These are phyloP conservation scores for Holacanthella duospinosa DNA, from an alignment of 2,888 invertebrate species.

Conservation along the genomic window DNA sequence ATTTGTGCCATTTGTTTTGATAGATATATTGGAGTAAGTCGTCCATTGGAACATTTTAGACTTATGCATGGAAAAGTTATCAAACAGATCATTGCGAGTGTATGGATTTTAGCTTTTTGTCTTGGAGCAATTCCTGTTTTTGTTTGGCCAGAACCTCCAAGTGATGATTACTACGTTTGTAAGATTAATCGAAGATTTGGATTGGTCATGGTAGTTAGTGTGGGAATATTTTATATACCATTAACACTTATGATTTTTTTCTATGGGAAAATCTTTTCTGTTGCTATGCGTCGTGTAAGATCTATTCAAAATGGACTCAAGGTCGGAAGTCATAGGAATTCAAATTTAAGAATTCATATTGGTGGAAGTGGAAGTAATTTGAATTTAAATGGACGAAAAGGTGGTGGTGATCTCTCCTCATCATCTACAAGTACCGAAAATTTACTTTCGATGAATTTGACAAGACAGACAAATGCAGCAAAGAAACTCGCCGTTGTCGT, in stretches of 20 bases:
- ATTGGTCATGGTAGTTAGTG: conserved; percentile 22
- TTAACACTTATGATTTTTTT: conserved; percentile 23
- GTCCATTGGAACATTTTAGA: conserved; percentile 15
- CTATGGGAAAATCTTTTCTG: conserved; percentile 21
- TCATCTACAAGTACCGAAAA: neutral
- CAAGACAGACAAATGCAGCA: conserved; percentile 17
- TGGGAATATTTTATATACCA: conserved; percentile 26
- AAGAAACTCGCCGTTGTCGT: conserved; percentile 19
- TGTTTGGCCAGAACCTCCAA: conserved; percentile 14
- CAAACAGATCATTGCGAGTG: conserved; percentile 13
- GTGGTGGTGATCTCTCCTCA: neutral
- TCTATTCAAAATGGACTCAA: conserved; percentile 9
- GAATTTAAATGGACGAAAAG: neutral
- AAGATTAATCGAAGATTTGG: conserved; percentile 22
- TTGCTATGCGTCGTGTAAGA: conserved; percentile 19
- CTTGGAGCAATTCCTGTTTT: conserved; percentile 10
- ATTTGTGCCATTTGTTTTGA: conserved; percentile 28
- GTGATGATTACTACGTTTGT: conserved; percentile 10
- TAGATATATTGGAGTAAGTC: conserved; percentile 28
- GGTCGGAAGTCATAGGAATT: neutral
- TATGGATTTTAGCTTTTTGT: conserved; percentile 19
- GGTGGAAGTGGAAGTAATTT: neutral
- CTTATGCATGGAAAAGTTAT: conserved; percentile 17
- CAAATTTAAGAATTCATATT: neutral
- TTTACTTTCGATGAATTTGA: neutral